These are phyloP conservation scores for Aplochiton taeniatus DNA, from an alignment of 2,797 vertebrate genomes.

Conservation along the genomic window DNA sequence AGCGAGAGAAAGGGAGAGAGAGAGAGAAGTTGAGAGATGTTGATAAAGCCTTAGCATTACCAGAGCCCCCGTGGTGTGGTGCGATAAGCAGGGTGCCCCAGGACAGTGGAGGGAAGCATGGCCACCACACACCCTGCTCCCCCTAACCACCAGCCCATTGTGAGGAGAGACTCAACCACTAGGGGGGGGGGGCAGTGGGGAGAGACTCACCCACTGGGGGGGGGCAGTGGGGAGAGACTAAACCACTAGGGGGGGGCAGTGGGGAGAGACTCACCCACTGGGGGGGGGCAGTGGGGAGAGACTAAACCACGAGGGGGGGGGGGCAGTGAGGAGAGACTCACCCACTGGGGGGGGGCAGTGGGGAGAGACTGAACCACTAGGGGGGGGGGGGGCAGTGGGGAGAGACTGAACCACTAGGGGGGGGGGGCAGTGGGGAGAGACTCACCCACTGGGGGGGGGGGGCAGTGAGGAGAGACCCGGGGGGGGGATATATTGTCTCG, in stretches of 20 bases:
- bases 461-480: not conserved
- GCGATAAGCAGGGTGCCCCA: slow-evolving; percentile 61
- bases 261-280: too few species aligned
- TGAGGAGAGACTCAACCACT: slow-evolving; percentile 6
- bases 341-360: too few species aligned
- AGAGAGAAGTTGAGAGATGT: not conserved
- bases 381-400: too few species aligned
- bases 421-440: not conserved
- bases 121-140: slow-evolving; percentile 29
- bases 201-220: slow-evolving; percentile 24
- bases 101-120: slow-evolving; percentile 49
- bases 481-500: slow-evolving; percentile 34
- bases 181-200: too few species aligned
- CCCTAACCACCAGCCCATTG: not conserved
- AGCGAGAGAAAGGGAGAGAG: not conserved
- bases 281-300: too few species aligned
- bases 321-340: too few species aligned
- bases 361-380: too few species aligned
- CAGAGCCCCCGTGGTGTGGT: slow-evolving; percentile 40
- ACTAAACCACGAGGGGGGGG: too few species aligned
- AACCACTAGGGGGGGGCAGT: too few species aligned
- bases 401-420: slow-evolving; percentile 3
- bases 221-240: too few species aligned
- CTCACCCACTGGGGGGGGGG: slow-evolving; percentile 4
- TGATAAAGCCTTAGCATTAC: slow-evolving; percentile 47